These are phyloP conservation scores for Podarcis lilfordi DNA, from an alignment of 2,797 vertebrate genomes.

Conservation along the genomic window DNA sequence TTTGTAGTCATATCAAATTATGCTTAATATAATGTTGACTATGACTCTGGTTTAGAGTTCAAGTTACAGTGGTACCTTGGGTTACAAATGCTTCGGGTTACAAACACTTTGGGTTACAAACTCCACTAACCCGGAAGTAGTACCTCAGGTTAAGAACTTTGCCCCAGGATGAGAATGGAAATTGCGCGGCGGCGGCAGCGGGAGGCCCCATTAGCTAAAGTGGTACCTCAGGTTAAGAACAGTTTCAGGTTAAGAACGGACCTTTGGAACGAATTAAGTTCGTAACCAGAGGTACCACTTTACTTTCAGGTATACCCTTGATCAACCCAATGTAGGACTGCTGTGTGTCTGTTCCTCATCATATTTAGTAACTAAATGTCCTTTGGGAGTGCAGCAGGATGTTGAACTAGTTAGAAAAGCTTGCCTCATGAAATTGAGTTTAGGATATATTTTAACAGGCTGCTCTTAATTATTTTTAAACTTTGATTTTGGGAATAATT, in stretches of 20 bases:
- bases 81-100: too few species aligned
- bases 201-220: too few species aligned
- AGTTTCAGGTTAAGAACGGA: too few species aligned
- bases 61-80: too few species aligned
- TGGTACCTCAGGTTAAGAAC: too few species aligned
- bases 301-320: neutral
- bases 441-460: neutral
- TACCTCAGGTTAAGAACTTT: too few species aligned
- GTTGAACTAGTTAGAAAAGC: neutral
- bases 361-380: neutral
- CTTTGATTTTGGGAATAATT: neutral
- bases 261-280: too few species aligned
- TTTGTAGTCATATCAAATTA: neutral
- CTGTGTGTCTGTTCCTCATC: neutral
- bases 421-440: neutral
- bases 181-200: accelerated
- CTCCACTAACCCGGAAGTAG: too few species aligned
- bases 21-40: neutral
- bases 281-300: too few species aligned
- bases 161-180: too few species aligned
- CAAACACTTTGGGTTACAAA: too few species aligned
- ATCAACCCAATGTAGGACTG: neutral
- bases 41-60: neutral
- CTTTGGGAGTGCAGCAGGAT: neutral
- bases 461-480: neutral